Evolutionary conservation across 2,113 vertebrate genomes (phyloP).

Genomic region (Phrynocephalus versicolor): DNA sequence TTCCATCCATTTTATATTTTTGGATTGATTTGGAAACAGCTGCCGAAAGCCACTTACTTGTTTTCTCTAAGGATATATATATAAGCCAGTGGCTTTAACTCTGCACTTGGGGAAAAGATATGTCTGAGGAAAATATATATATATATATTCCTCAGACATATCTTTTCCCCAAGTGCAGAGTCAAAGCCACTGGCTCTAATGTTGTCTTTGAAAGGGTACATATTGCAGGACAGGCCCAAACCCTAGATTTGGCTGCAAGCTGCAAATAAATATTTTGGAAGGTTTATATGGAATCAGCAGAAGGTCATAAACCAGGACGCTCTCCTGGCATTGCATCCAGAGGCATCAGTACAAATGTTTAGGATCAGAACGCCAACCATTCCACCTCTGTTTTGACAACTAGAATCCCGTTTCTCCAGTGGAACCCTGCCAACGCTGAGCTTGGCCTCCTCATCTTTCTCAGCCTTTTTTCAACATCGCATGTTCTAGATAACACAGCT

Average conservation of each 20-base stretch:
- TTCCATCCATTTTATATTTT: neutral
- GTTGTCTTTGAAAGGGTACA: neutral
- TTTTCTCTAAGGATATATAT: neutral
- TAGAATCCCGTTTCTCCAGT: neutral
- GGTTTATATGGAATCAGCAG: conserved; percentile 19
- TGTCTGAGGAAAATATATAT: too few relatives aligned
- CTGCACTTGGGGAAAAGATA: too few relatives aligned
- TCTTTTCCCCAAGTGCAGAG: neutral
- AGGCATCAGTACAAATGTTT: conserved; percentile 10
- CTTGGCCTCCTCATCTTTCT: neutral
- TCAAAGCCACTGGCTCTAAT: neutral
- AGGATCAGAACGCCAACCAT: conserved; percentile 2
- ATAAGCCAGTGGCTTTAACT: too few relatives aligned
- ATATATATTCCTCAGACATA: neutral
- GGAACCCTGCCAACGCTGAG: neutral
- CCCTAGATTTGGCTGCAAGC: neutral
- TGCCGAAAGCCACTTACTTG: neutral
- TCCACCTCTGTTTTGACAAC: conserved; percentile 9
- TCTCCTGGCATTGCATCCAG: neutral
- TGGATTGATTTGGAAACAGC: neutral
- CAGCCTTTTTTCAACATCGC: neutral
- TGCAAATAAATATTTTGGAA: neutral
- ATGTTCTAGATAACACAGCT: neutral
- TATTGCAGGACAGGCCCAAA: neutral
- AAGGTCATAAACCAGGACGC: neutral